Conservation (phyloP, 2,888 invertebrate species). For the Myathropa florea region DNA sequence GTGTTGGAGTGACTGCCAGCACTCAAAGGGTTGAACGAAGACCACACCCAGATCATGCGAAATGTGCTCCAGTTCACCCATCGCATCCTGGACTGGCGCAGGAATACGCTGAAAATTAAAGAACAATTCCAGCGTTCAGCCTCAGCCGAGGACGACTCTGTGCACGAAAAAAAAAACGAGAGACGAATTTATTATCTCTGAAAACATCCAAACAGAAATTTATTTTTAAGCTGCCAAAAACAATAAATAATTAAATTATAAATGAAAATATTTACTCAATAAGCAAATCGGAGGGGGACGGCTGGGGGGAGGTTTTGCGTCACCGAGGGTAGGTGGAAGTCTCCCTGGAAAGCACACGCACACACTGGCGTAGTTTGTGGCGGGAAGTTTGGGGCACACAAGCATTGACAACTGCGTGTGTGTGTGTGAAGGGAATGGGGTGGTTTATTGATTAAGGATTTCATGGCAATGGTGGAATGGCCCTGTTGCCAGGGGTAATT, state of each 20-base stretch:
- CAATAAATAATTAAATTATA: conserved; percentile 79
- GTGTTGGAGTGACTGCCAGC: neutral
- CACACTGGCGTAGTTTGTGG: neutral
- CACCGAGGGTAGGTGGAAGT: neutral
- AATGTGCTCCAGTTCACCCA: neutral
- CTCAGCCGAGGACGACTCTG: conserved; percentile 18
- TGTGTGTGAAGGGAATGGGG: neutral
- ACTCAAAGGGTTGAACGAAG: conserved; percentile 47
- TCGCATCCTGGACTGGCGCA: conserved; percentile 33
- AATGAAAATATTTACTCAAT: conserved; percentile 79
- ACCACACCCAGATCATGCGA: conserved; percentile 53
- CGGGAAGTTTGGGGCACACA: neutral
- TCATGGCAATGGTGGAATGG: neutral
- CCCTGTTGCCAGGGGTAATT: neutral
- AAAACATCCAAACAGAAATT: conserved; percentile 72
- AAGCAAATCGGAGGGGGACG: conserved; percentile 73
- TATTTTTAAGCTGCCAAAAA: conserved; percentile 80
- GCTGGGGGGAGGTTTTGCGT: neutral
- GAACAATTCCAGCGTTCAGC: conserved; percentile 17
- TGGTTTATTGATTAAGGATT: neutral
- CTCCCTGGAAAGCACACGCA: neutral
- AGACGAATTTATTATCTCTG: conserved; percentile 68
- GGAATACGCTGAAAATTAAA: conserved; percentile 26
- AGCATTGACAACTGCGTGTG: neutral
- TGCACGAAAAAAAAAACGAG: conserved; percentile 1